These are phyloP conservation scores for Eidolon helvum DNA, from an alignment of 2,113 vertebrate species.

Conservation along the genomic window DNA sequence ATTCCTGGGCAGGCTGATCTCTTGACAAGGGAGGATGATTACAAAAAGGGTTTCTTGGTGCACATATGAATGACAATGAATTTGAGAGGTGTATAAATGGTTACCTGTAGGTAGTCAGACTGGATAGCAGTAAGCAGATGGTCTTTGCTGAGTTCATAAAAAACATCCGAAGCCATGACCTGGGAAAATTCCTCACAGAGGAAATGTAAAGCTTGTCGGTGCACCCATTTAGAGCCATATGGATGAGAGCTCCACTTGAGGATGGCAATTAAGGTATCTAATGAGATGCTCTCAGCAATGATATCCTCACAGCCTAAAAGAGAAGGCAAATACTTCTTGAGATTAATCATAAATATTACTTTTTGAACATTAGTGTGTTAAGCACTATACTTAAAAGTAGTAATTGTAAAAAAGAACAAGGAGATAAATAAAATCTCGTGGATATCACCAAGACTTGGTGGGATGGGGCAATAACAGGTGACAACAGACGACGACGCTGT, in stretches of 20 bases:
- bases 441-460: conserved; percentile 49
- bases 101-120: conserved; percentile 99
- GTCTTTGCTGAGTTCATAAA: conserved; percentile 97
- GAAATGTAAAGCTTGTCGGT: conserved; percentile 97
- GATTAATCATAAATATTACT: conserved; percentile 67
- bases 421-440: conserved; percentile 58
- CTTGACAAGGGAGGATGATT: background rate
- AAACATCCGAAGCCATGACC: conserved; percentile 95
- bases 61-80: conserved; percentile 25
- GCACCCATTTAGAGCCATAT: conserved; percentile 98
- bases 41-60: conserved; percentile 18
- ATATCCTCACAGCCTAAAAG: conserved; percentile 97
- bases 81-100: conserved; percentile 38
- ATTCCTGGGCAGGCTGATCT: background rate
- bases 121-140: conserved; percentile 96
- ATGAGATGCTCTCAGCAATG: conserved; percentile 95
- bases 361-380: conserved; percentile 41
- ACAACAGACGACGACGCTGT: background rate
- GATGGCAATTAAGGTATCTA: conserved; percentile 96
- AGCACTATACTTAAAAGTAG: conserved; percentile 30
- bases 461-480: background rate
- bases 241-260: conserved; percentile 99
- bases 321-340: conserved; percentile 75
- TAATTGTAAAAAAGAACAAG: conserved; percentile 20
- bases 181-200: conserved; percentile 99